Evolutionary conservation across 2,113 vertebrate species (phyloP).

Genomic region (Melanostigma gelatinosum): DNA sequence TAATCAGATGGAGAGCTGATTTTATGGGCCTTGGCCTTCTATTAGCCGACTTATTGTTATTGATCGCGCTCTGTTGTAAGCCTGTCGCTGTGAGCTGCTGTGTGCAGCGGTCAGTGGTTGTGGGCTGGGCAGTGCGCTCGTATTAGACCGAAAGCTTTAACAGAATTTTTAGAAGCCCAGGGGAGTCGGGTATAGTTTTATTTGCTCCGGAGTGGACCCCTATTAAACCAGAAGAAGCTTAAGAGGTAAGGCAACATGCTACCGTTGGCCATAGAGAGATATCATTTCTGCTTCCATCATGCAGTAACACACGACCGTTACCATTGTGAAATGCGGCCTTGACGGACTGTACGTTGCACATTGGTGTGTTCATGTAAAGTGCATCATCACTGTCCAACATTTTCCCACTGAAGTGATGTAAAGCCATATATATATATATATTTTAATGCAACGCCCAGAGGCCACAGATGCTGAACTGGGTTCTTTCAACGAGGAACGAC

Average conservation of each 20-base stretch:
- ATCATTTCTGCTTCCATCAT: conserved; percentile 19
- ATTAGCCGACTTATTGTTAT: conserved; percentile 65
- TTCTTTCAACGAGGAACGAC: conserved; percentile 45
- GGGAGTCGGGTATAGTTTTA: conserved; percentile 54
- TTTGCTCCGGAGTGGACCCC: conserved; percentile 39
- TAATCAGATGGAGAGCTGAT: conserved; percentile 57
- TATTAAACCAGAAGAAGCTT: conserved; percentile 47
- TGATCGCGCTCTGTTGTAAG: conserved; percentile 54
- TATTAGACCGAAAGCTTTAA: conserved; percentile 64
- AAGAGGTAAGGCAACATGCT: conserved; percentile 16
- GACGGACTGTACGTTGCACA: conserved; percentile 15
- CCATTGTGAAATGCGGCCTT: conserved; percentile 28
- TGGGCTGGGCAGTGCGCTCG: conserved; percentile 3
- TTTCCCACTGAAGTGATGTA: conserved; percentile 36
- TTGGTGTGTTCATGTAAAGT: conserved; percentile 52
- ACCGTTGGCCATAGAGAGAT: conserved; percentile 21
- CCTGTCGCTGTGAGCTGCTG: conserved; percentile 15
- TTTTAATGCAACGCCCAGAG: conserved; percentile 43
- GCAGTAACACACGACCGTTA: conserved; percentile 26
- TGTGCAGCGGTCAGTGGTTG: conserved; percentile 29
- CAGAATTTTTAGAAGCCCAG: conserved; percentile 50
- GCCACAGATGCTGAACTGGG: conserved; percentile 42
- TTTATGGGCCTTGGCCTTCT: conserved; percentile 53
- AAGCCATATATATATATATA: conserved; percentile 40
- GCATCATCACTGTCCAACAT: conserved; percentile 48